phyloP scores from a whole-genome alignment of 1,140 invertebrate species.

The Dendrolimus punctatus region DNA sequence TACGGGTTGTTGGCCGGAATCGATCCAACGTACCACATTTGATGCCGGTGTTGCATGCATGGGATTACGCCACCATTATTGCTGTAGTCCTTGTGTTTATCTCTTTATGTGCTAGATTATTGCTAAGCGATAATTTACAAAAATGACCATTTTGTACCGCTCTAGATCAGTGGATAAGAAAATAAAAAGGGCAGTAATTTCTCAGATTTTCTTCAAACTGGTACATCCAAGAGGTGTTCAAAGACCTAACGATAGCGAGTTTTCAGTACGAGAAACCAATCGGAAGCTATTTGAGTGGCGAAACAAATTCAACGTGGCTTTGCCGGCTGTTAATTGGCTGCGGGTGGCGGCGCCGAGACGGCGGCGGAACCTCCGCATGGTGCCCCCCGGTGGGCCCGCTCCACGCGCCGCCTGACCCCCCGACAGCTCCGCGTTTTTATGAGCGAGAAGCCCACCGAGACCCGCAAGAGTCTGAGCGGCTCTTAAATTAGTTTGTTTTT shows the following conservation, averaged over 20 bases:
- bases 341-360: constrained; percentile 69
- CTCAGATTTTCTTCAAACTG: not conserved
- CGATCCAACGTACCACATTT: constrained; percentile 49
- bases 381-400: constrained; percentile 34
- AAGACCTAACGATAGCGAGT: constrained; percentile 12
- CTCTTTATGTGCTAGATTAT: constrained; percentile 7
- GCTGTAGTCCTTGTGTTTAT: constrained; percentile 31
- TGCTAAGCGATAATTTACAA: not conserved
- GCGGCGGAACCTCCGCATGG: constrained; percentile 68
- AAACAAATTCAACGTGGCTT: constrained; percentile 67
- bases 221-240: constrained; percentile 9
- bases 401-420: constrained; percentile 29
- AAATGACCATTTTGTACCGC: too few relatives aligned
- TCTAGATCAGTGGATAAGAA: too few relatives aligned
- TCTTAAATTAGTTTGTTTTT: constrained; percentile 58
- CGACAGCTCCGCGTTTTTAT: constrained; percentile 54
- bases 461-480: constrained; percentile 44
- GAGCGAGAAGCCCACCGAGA: constrained; percentile 53
- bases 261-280: constrained; percentile 52
- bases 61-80: constrained; percentile 46
- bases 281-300: constrained; percentile 63
- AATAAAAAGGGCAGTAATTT: too few relatives aligned
- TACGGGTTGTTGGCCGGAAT: constrained; percentile 64
- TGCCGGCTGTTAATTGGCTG: constrained; percentile 68
- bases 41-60: constrained; percentile 43